Evolutionary conservation across 2,113 vertebrate species (phyloP), one percentile per base, ranked within the genome.

Genomic region (Petroica traversi): DNA sequence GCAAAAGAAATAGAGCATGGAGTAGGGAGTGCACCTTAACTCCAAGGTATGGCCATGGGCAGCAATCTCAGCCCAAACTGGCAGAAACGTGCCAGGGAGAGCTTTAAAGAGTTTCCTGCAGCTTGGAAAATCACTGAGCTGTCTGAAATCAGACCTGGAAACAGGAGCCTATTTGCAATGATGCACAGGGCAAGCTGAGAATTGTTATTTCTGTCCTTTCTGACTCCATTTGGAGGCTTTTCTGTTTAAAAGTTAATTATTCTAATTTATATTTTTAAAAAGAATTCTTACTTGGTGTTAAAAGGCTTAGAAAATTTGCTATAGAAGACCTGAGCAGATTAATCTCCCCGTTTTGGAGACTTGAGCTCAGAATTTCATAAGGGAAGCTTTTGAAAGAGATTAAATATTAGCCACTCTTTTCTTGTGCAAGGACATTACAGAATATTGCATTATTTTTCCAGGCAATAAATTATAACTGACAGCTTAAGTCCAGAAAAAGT

Each of bases 61-160:
- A 64, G 31, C 17, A 2, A 6, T 24, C 54, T 75, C 4, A 1
- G 31, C n/a, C 41, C 9, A 61, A 75, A 61, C 26, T 67, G 68
- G 33, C 90, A 89, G 63, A 68, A 55, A 51, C 5, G 1, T 93
- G 45, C 6, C 58, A 64, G 12, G 26, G 40, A 89, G 67, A 55
- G 11, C 14, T 83, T 91, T 64, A 7, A 48, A 61, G 57, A 51
- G n/a, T 80, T 91, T 80, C 6, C 36, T 76, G n/a, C 55, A 84
- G 41, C 52, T 85, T 82, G 71, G 48, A 85, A 92, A 55, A 55
- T 78, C 66, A 82, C 31, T 5, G 1, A 82, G 48, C n/a, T 79
- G n/a, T 48, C 45, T 85, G 45, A 88, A 83, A 68, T 45, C n/a
- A 76, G 62, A 88, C 17, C 40, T 88, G 62, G 43, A 90, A 90